These are phyloP conservation scores for Leucopternis melanops DNA, from an alignment of 2,113 vertebrate species.

Conservation along the genomic window DNA sequence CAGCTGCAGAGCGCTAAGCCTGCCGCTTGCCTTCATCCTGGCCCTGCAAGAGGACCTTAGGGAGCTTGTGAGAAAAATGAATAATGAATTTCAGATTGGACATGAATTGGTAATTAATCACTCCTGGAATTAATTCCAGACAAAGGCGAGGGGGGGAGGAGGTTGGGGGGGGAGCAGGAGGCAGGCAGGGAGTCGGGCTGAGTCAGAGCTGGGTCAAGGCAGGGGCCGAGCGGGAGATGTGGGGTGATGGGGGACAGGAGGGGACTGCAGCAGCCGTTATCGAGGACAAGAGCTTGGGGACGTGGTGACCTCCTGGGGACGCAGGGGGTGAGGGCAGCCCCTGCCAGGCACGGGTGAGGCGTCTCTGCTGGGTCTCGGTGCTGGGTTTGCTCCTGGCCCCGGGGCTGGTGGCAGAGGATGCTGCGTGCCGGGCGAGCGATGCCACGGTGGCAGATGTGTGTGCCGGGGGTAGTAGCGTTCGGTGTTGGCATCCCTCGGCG, in stretches of 20 bases:
- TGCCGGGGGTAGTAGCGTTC: neutral
- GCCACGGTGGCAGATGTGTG: fast-evolving
- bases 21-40: conserved; percentile 28
- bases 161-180: neutral
- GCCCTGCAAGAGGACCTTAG: conserved; percentile 17
- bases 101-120: conserved; percentile 70
- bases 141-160: neutral
- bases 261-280: neutral
- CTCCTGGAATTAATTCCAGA: conserved; percentile 64
- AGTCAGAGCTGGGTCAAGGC: neutral
- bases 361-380: neutral
- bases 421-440: fast-evolving
- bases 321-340: neutral
- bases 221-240: neutral
- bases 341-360: neutral
- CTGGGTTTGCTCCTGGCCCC: neutral
- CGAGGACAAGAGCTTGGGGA: neutral
- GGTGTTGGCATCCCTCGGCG: neutral
- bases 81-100: conserved; percentile 68
- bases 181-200: neutral
- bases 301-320: neutral
- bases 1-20: neutral
- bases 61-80: conserved; percentile 63
- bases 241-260: neutral
- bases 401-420: neutral